Percentiles rank a stretch among this genome's conserved stretches.
These are phyloP conservation scores for Sycophaga agraensis DNA, from an alignment of 1,140 invertebrate genomes.

Conservation along the genomic window DNA sequence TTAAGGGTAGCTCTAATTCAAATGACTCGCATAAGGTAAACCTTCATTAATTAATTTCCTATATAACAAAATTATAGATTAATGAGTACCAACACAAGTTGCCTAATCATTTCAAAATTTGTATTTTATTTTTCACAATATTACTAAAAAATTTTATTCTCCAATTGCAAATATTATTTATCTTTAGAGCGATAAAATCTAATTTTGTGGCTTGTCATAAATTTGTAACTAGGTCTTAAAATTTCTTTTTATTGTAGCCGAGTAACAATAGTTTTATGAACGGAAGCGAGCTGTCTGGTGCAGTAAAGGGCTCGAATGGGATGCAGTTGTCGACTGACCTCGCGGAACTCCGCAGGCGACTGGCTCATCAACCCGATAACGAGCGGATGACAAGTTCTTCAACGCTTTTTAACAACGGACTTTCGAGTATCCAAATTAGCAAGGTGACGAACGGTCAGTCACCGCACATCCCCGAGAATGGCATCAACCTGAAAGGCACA, in stretches of 20 bases:
- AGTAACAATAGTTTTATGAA: slow-evolving; percentile 32
- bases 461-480: slow-evolving; percentile 48
- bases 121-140: too few species aligned
- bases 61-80: too few species aligned
- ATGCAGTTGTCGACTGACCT: slow-evolving; percentile 42
- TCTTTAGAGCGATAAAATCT: too few species aligned
- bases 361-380: slow-evolving; percentile 26
- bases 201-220: too few species aligned
- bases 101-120: too few species aligned
- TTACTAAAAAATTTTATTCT: too few species aligned
- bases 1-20: slow-evolving; percentile 42
- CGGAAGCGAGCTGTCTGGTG: slow-evolving; percentile 15
- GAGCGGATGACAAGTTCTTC: slow-evolving; percentile 5
- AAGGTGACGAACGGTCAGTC: slow-evolving; percentile 54
- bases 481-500: slow-evolving; percentile 53
- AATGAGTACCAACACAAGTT: too few species aligned
- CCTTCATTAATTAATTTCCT: too few species aligned
- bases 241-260: background rate
- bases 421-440: slow-evolving; percentile 54
- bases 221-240: background rate
- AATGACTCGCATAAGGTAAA: slow-evolving; percentile 13
- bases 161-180: too few species aligned
- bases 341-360: slow-evolving; percentile 44
- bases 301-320: slow-evolving; percentile 37
- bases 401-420: slow-evolving; percentile 45